Base-by-base conservation (phyloP, 2,797 vertebrate species). In the Galago senegalensis region DNA sequence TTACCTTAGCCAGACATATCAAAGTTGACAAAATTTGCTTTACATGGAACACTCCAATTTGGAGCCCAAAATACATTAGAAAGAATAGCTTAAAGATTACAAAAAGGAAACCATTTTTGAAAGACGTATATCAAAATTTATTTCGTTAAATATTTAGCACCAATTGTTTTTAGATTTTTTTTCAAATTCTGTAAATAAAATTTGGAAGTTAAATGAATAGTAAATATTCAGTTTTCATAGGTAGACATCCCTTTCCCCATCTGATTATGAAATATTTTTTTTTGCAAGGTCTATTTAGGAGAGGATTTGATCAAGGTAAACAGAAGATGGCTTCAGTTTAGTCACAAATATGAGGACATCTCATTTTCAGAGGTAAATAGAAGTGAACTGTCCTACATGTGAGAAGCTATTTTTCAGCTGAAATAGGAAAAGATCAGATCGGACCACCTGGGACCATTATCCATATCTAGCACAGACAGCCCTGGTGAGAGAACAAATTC, bases 351-450 rank as follows among this genome's bases (percentile, higher is more conserved):
- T 76, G 93, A 90, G 81, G 34, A 80, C 67, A 77, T 72, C 58
- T 96, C 46, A 92, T 97, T 97, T 97, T 97, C 46, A 93, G 82
- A 95, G 17, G 56, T 97, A 97, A 97, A 96, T 70, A 92, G 27
- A 84, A 94, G 70, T 97, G 85, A 97, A 97, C 91, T 93, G n/a
- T 76, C 65, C 76, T 94, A 95, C 80, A 87, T 97, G 84, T 95
- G 94, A 97, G 96, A 97, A 96, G 89, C 89, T 96, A 96, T 96
- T 98, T 97, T 92, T 96, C 92, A 96, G 70, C 69, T 92, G 94
- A 96, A 92, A 97, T 95, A 93, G 79, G 79, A 97, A 97, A 97
- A 92, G 87, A 95, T 95, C 60, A 73, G 79, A 94, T 92, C 81
- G 88, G 85, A 94, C 91, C 96, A 94, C 96, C 96, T 88, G 75